Base-by-base conservation (phyloP, 2,888 invertebrate genomes). In the Glyphotaelius pellucidus region DNA sequence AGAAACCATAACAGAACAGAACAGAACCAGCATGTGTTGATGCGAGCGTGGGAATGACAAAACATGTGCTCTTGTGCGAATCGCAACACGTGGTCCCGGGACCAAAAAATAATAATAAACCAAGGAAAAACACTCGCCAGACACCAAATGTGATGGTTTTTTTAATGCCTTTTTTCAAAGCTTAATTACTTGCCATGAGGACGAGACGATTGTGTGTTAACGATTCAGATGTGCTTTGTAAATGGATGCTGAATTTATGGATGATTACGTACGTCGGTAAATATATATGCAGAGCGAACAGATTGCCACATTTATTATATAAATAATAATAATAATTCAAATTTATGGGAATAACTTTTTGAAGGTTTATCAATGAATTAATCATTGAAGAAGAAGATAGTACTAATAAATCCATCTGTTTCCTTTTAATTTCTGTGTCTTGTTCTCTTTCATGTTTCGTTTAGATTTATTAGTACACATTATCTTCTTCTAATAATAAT, bases 21-120 rank as follows among this genome's bases (percentile, higher is more conserved):
- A 25, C 85, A 81, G 32, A 31, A 25, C 15, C 85, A 47, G 42
- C 88, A 88, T 88, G 35, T 88, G 88, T 31, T 19, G 88, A 7
- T 15, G 67, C 35, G 79, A 79, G 25, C 88, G 52, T 88, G 88
- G 88, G 79, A 88, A 52, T 15, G 88, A 31, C 32, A 31, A 31
- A 67, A 88, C 52, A 52, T 88, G 52, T 87, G 67, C 15, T 47
- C 47, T 30, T 52, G 88, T 86, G 67, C 88, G 79, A 88, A 88
- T 67, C 79, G 31, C 35, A 25, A 88, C 88, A 32, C 79, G 67
- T 67, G 67, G 52, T 31, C 88, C n/a, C 30, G 35, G 7, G 2
- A 25, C 85, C n/a, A n/a, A 67, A 67, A n/a, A 67, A 67, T 25
- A 32, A 32, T 67, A 67, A 67, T 25, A 19, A 80, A 80, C 30